Evolutionary conservation across 2,113 vertebrate species (phyloP).

Genomic region (Sander lucioperca): DNA sequence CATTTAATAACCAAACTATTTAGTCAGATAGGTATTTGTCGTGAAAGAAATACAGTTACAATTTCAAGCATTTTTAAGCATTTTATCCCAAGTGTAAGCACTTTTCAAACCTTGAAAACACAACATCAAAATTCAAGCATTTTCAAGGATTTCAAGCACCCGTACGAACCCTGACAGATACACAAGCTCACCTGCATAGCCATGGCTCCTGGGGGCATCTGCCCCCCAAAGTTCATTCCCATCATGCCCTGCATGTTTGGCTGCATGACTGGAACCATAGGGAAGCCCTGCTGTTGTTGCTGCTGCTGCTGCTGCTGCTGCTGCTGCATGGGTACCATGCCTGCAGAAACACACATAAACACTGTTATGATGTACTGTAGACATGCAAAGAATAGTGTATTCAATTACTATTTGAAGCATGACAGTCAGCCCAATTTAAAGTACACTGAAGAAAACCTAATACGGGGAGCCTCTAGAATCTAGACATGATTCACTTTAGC

Average conservation of each 20-base stretch:
- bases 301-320: slow-evolving; percentile 69
- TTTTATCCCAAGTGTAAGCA: too few relatives aligned
- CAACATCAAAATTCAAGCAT: too few relatives aligned
- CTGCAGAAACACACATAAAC: slow-evolving; percentile 71
- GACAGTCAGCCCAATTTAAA: slow-evolving; percentile 10
- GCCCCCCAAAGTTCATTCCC: slow-evolving; percentile 94
- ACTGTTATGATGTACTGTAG: neutral
- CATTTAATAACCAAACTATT: too few relatives aligned
- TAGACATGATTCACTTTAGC: slow-evolving; percentile 33
- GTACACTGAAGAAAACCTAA: slow-evolving; percentile 8
- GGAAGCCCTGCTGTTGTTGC: slow-evolving; percentile 87
- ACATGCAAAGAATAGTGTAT: neutral
- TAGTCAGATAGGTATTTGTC: too few relatives aligned
- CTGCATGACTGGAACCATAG: slow-evolving; percentile 96
- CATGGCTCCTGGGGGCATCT: slow-evolving; percentile 92
- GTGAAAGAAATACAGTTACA: too few relatives aligned
- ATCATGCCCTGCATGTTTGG: slow-evolving; percentile 97
- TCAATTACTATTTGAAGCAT: slow-evolving; percentile 8
- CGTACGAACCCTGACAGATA: neutral
- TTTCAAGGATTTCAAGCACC: too few relatives aligned
- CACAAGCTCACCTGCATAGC: slow-evolving; percentile 90
- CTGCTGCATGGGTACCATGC: slow-evolving; percentile 92
- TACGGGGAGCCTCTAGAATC: slow-evolving; percentile 5
- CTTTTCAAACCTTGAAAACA: too few relatives aligned
- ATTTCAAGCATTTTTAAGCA: too few relatives aligned